A percentile compares a stretch with the other conserved stretches of the same genome.
Evolutionary conservation across 2,113 vertebrate genomes (phyloP).

Genomic region (Misgurnus mizolepis): DNA sequence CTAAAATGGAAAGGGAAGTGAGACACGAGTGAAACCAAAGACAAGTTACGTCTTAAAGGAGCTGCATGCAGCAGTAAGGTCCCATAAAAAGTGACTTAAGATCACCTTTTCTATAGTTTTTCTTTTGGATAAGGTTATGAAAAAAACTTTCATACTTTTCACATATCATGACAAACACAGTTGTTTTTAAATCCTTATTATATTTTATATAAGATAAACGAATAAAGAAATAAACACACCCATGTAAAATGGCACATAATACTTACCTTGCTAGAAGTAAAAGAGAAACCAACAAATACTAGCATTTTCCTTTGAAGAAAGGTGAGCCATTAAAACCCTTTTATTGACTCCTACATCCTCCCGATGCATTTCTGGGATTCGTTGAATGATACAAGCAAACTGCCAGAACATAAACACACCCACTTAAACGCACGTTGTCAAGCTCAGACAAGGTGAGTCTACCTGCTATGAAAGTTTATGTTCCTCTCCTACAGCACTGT

Average conservation of each 20-base stretch:
- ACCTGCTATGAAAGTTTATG: conserved; percentile 17
- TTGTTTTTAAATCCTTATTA: too few relatives aligned
- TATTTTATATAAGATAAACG: conserved; percentile 2
- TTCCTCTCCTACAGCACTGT: conserved; percentile 17
- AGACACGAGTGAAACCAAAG: not conserved
- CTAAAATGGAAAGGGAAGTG: conserved; percentile 62
- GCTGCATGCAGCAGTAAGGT: not conserved
- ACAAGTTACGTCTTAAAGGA: not conserved
- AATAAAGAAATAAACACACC: conserved; percentile 20
- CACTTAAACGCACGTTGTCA: not conserved
- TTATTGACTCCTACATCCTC: conserved; percentile 41
- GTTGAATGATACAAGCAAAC: conserved; percentile 1
- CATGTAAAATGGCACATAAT: not conserved
- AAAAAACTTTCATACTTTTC: too few relatives aligned
- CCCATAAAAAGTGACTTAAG: not conserved
- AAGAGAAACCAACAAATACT: conserved; percentile 45
- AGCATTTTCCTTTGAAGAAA: conserved; percentile 59
- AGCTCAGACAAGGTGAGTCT: conserved; percentile 37
- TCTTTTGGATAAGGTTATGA: too few relatives aligned
- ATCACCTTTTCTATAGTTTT: too few relatives aligned
- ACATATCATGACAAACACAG: too few relatives aligned
- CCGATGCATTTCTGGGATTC: conserved; percentile 61
- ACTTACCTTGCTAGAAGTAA: conserved; percentile 58
- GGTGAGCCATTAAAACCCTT: conserved; percentile 30
- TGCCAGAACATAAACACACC: not conserved